Base-by-base conservation (phyloP, 2,113 vertebrate species). In the Hemiprocne comata region DNA sequence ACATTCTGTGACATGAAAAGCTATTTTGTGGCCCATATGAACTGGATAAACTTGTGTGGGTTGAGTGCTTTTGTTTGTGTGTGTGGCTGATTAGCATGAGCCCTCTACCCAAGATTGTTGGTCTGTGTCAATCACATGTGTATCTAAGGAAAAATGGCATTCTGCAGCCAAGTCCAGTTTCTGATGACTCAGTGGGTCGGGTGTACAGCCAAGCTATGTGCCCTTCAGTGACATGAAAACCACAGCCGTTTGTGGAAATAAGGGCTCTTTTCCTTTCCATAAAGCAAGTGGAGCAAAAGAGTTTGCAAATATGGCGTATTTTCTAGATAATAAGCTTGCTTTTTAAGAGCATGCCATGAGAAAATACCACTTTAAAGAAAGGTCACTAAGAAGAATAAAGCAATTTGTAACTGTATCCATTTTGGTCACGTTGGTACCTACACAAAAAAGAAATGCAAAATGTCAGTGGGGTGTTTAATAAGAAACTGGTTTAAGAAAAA, bases 211-310 rank as follows among this genome's bases (percentile, higher is more conserved):
- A 91, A 85, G 89, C 92, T 89, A 89, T 95, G 96, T 96, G 96
- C 94, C 96, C 95, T 95, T 94, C 64, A 20, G 94, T 85, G 96
- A 92, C 95, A 95, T 38, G 95, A 76, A 97, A 97, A 96, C 97
- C 97, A 94, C 95, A 96, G 94, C 78, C 13, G 4, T 62, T 85
- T 92, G 29, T 94, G 95, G 70, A 94, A 93, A 94, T 94, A 3
- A 87, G 94, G 92, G 85, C 84, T 80, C 92, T 85, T 38, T 80
- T 71, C 94, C 96, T 89, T 93, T 62, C 93, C 71, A 80, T 92
- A 80, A 18, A 93, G 85, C 90, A 93, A 96, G 87, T 84, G 89
- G 91, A 94, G 94, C 89, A 85, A 60, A 55, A 85, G 87, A 15
- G 93, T 75, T 90, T 93, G 93, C 88, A 94, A 94, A 83, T 71